Percentiles rank a stretch among this genome's conserved stretches.
These are phyloP conservation scores for Hemibagrus guttatus DNA, from an alignment of 2,797 vertebrate genomes.

Conservation along the genomic window DNA sequence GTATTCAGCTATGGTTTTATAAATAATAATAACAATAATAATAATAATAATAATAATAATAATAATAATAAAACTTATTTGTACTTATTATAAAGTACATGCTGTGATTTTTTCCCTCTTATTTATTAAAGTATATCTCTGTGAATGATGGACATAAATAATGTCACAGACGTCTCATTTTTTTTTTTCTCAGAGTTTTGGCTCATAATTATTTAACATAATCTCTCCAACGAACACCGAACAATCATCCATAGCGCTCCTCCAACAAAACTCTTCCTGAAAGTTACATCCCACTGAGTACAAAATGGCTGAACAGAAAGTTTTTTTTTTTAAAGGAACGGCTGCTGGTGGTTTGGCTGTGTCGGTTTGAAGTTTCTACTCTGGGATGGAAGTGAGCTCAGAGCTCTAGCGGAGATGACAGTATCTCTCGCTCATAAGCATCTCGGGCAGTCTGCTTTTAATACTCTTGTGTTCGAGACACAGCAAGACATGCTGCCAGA, in stretches of 20 bases:
- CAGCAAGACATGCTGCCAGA: constrained; percentile 34
- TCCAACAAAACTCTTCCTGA: not conserved
- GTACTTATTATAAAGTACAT: too few relatives aligned
- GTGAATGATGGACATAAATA: not conserved
- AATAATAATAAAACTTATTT: too few relatives aligned
- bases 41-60: not conserved
- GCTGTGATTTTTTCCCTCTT: not conserved
- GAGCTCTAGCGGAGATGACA: constrained; percentile 43
- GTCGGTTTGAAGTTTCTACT: constrained; percentile 30
- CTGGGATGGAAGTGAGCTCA: constrained; percentile 21
- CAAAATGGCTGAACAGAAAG: constrained; percentile 25
- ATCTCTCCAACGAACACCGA: not conserved
- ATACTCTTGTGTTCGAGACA: constrained; percentile 23
- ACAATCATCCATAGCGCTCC: not conserved
- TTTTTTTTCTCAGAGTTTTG: not conserved
- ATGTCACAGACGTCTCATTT: not conserved
- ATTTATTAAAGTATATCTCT: not conserved
- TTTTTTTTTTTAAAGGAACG: not conserved
- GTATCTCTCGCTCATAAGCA: constrained; percentile 24
- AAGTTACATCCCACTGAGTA: constrained; percentile 12
- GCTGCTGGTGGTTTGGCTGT: constrained; percentile 29
- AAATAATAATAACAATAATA: too few relatives aligned
- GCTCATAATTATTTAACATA: not conserved
- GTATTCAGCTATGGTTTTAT: too few relatives aligned
- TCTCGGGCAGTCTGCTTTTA: constrained; percentile 43